Conservation (phyloP, 2,888 invertebrate genomes). For the Blastobasis lacticolella region DNA sequence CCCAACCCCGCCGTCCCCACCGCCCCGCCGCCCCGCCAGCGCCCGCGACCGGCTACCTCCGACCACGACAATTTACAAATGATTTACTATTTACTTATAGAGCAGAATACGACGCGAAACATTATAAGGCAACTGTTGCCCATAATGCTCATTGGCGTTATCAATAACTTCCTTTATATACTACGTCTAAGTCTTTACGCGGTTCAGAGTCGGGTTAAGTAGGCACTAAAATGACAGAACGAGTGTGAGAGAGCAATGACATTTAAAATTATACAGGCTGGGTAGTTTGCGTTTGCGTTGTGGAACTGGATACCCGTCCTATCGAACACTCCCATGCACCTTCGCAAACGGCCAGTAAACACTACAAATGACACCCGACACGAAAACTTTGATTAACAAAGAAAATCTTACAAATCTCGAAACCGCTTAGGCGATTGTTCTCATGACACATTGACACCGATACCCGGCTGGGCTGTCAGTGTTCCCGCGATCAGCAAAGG, state of each 20-base stretch:
- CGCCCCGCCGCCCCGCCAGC: conserved; percentile 38
- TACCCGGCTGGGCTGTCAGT: conserved; percentile 22
- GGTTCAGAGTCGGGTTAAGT: too few species aligned
- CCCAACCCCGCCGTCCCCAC: conserved; percentile 56
- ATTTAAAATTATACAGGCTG: conserved; percentile 30
- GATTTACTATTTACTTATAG: too few species aligned
- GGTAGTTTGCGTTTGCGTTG: conserved; percentile 15
- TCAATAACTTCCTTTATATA: too few species aligned
- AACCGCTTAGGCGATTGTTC: conserved; percentile 3
- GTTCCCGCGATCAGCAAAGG: conserved; percentile 39
- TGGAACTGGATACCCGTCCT: conserved; percentile 17
- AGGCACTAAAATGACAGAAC: conserved; percentile 1
- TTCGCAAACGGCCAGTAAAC: conserved; percentile 2
- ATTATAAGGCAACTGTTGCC: too few species aligned
- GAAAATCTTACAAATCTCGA: conserved; percentile 3
- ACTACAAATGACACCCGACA: conserved; percentile 3
- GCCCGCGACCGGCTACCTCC: too few species aligned
- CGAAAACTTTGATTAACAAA: not conserved
- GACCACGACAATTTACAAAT: too few species aligned
- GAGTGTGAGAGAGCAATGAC: conserved; percentile 34
- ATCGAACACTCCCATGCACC: conserved; percentile 13
- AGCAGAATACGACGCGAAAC: too few species aligned
- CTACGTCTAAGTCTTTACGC: too few species aligned
- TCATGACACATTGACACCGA: conserved; percentile 38
- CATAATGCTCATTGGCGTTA: too few species aligned